Evolutionary conservation across 1,140 invertebrate species (phyloP), one percentile per base, ranked within the genome.

Genomic region (Protaetia brevitarsis): DNA sequence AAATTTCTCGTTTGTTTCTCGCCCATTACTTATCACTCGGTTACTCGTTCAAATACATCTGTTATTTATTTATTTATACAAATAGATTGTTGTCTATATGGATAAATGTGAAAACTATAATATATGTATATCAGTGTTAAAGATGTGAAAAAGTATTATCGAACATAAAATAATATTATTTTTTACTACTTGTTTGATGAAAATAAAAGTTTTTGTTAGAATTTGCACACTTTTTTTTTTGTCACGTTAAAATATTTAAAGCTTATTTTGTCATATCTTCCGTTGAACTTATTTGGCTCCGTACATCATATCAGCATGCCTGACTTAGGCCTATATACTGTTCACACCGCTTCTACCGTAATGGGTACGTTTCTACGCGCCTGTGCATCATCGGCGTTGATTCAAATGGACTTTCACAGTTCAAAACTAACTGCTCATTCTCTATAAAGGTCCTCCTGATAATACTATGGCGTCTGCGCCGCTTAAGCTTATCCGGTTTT

Each of bases 131-230:
- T 51, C 26, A 51, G 21, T 23, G 13, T 59, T 59, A 59, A 59
- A 29, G 57, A 29, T 59, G 26, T n/a, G 16, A 29, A 59, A 59
- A 59, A 59, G 57, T 59, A 59, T 59, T 59, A 59, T 59, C n/a
- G n/a, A n/a, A n/a, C n/a, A 29, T 59, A 59, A 13, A 29, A 59
- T 29, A 59, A 51, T 59, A 59, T 59, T 59, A 59, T 59, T 59
- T 51, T 51, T 23, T 51, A 51, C 41, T 16, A 51, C 41, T 51
- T 51, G 26, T 51, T 51, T 51, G 26, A 51, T 19, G 16, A 51
- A 23, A 59, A 56, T 23, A 56, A 13, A 59, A 29, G 57, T n/a
- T 59, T 59, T 59, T 59, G 57, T 59, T 59, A 59, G 57, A 59
- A 59, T n/a, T n/a, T n/a, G n/a, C n/a, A n/a, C n/a, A n/a, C n/a